Evolutionary conservation across 2,113 vertebrate species (phyloP).

Genomic region (western clawed frog (Xenopus tropicalis)): DNA sequence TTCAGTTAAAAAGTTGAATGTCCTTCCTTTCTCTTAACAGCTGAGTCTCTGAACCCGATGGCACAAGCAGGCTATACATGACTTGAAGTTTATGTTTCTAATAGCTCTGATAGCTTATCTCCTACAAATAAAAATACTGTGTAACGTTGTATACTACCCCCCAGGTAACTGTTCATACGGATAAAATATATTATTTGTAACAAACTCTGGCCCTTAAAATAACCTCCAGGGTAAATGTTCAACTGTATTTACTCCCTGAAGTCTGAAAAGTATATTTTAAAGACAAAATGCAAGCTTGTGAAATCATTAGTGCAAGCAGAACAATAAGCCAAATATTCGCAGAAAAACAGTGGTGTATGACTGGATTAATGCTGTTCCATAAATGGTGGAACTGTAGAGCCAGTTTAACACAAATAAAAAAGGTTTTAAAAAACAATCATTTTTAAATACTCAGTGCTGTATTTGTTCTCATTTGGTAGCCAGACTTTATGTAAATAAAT

Average conservation of each 20-base stretch:
- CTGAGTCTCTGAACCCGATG: neutral
- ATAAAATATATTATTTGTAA: slow-evolving; percentile 64
- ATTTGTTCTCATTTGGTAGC: no score
- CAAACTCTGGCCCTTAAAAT: slow-evolving; percentile 54
- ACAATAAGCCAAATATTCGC: neutral
- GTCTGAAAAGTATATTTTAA: slow-evolving; percentile 67
- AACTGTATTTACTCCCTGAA: slow-evolving; percentile 61
- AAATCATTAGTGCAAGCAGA: neutral
- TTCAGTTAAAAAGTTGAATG: neutral
- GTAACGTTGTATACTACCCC: slow-evolving; percentile 56
- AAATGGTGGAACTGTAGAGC: neutral
- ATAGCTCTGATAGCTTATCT: slow-evolving; percentile 53
- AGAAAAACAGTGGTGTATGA: neutral
- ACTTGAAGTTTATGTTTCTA: slow-evolving; percentile 52
- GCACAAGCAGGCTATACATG: slow-evolving; percentile 40
- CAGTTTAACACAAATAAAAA: no score
- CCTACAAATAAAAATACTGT: slow-evolving; percentile 46
- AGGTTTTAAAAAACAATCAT: no score
- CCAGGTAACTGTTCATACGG: slow-evolving; percentile 62
- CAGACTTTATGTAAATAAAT: no score
- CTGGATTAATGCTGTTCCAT: neutral
- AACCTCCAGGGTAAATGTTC: slow-evolving; percentile 57
- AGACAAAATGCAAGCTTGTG: slow-evolving; percentile 62
- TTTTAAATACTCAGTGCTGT: no score
- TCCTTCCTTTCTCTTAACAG: neutral